Evolutionary conservation across 2,113 vertebrate species (phyloP), one percentile per base, ranked within the genome.

Genomic region (Scopus umbretta): DNA sequence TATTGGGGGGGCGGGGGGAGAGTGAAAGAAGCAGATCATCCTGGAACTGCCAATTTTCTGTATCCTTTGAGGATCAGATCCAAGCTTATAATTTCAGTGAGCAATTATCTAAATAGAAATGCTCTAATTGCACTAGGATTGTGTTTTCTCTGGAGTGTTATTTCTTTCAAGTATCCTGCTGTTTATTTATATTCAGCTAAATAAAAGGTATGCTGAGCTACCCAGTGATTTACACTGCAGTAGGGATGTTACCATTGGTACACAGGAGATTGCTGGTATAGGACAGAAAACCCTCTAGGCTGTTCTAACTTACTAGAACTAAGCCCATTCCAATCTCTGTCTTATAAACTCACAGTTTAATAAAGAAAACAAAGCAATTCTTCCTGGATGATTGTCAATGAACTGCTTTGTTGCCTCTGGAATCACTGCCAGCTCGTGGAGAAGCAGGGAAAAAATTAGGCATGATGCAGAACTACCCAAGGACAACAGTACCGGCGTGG

Each of bases 81-180:
- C 94, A 96, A 95, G 96, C 78, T 94, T 97, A 96, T 93, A 94
- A 97, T 96, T 98, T 97, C 97, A 96, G 89, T 75, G 56, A 91
- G 96, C 95, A 98, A 97, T 98, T 97, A 97, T 96, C 97, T 96
- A 94, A 96, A 96, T 93, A 96, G 94, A 96, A 97, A 97, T 96
- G 93, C 95, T 97, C 94, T 98, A 98, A 98, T 98, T 98, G 97
- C 95, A 90, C 95, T 40, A 94, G 93, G 96, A 96, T 96, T 96
- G 95, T 96, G 88, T 97, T 96, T 94, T 96, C 97, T 97, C 97
- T 93, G 52, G 97, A 96, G 96, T 91, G 94, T 95, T 92, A 92
- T 94, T 97, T 96, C 93, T 96, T 97, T 96, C 91, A 97, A 89
- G 83, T 74, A 87, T 94, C 95, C 94, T 94, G 92, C 94, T 98